Percentiles rank a stretch among this genome's conserved stretches.
These are phyloP conservation scores for Dasysyrphus tricinctus DNA, from an alignment of 2,888 invertebrate genomes.

Conservation along the genomic window DNA sequence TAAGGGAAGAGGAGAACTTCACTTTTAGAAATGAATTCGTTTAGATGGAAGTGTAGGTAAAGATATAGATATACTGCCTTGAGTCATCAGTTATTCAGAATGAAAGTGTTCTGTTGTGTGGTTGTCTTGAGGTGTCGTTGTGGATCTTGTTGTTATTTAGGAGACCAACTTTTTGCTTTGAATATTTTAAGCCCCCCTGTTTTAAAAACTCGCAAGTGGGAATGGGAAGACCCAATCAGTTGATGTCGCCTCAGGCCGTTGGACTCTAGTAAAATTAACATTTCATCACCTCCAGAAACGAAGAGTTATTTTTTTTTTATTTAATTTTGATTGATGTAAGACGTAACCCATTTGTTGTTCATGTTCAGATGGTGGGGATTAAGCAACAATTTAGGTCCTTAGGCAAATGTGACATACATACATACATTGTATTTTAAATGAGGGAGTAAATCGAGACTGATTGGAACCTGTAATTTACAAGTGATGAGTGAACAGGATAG, in stretches of 20 bases:
- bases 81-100: constrained; percentile 6
- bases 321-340: constrained; percentile 57
- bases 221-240: neutral
- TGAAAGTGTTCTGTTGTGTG: constrained; percentile 11
- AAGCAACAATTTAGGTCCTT: constrained; percentile 11
- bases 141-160: constrained; percentile 21
- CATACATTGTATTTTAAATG: constrained; percentile 20
- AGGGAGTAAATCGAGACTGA: neutral
- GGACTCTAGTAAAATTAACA: constrained; percentile 40
- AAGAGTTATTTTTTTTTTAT: constrained; percentile 12
- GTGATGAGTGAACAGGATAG: neutral
- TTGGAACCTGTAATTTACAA: neutral
- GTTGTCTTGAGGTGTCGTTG: constrained; percentile 29
- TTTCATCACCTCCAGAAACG: constrained; percentile 49
- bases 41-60: neutral
- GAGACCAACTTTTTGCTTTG: constrained; percentile 11
- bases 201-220: neutral
- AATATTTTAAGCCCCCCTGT: constrained; percentile 5
- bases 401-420: constrained; percentile 29
- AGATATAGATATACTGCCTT: neutral
- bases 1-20: neutral
- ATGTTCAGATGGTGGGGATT: constrained; percentile 5
- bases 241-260: constrained; percentile 10
- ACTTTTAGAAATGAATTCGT: constrained; percentile 4
- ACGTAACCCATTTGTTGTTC: constrained; percentile 53